Conservation (phyloP, 2,797 vertebrate species). For the Calcarius lapponicus region DNA sequence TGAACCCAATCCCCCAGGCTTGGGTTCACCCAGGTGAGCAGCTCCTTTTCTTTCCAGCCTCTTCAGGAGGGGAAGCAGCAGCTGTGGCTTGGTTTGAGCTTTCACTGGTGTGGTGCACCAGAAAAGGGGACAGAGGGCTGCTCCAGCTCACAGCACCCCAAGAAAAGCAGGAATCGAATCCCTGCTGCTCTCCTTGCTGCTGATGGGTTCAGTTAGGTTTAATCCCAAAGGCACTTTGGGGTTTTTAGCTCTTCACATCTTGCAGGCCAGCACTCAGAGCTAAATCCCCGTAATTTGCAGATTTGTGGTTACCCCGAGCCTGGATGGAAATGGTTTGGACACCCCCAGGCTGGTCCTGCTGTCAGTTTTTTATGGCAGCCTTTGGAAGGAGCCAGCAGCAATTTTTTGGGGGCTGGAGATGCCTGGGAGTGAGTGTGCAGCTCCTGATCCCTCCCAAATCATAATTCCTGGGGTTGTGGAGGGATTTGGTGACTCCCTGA, state of each 20-base stretch:
- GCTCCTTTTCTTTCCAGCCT: background rate
- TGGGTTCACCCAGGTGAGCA: rapidly evolving
- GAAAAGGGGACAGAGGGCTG: background rate
- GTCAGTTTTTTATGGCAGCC: background rate
- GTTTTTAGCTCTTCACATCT: background rate
- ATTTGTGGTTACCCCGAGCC: background rate
- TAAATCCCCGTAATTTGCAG: background rate
- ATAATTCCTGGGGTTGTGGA: rapidly evolving
- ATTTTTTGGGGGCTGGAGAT: background rate
- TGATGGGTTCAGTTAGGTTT: background rate
- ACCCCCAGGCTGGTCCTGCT: rapidly evolving
- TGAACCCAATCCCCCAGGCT: background rate
- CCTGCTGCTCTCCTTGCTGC: background rate
- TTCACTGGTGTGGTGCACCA: background rate
- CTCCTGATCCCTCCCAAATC: background rate
- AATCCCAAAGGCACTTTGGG: background rate
- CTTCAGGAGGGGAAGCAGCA: background rate
- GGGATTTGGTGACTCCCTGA: background rate
- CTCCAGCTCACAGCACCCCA: background rate
- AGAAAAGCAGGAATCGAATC: background rate
- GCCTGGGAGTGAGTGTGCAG: rapidly evolving
- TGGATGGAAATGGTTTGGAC: background rate
- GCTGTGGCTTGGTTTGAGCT: background rate
- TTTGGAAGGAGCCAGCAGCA: background rate
- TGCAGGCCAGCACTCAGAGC: background rate